phyloP scores from a whole-genome alignment of 2,113 vertebrate genomes.

The Athene noctua region DNA sequence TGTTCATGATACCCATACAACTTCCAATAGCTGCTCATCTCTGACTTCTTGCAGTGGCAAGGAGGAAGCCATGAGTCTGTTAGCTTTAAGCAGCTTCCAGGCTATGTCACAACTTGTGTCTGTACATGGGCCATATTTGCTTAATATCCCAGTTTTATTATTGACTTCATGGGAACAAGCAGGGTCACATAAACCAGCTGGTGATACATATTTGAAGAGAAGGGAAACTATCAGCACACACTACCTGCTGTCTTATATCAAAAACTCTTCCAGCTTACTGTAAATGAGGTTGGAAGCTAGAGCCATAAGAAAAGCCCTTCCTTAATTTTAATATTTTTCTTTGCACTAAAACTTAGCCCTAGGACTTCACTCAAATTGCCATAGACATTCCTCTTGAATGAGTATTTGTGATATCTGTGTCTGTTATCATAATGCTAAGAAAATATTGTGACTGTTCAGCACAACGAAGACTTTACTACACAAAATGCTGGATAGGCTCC shows the following conservation, averaged over 20 bases:
- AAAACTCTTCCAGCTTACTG: conserved; percentile 63
- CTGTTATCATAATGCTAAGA: conserved; percentile 7
- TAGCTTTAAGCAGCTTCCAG: neutral
- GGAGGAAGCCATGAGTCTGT: neutral
- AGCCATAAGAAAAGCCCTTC: conserved; percentile 29
- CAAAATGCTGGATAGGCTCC: neutral
- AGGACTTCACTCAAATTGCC: neutral
- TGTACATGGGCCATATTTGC: neutral
- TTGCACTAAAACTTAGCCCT: conserved; percentile 25
- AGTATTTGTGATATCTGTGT: conserved; percentile 1
- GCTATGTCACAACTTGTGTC: neutral
- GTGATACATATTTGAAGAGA: conserved; percentile 35
- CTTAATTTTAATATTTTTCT: conserved; percentile 37
- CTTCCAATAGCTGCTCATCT: neutral
- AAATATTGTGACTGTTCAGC: neutral
- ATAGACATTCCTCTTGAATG: conserved; percentile 29
- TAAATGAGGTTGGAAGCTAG: conserved; percentile 32
- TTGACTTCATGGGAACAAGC: conserved; percentile 34
- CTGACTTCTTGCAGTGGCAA: neutral
- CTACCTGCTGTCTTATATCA: conserved; percentile 62
- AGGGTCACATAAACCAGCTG: conserved; percentile 58
- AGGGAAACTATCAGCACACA: conserved; percentile 11
- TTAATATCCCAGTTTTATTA: conserved; percentile 26
- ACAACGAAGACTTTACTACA: neutral
- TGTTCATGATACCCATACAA: neutral